Evolutionary conservation across 2,888 invertebrate species (phyloP), one percentile per base, ranked within the genome.

Genomic region (Anoplius nigerrimus): DNA sequence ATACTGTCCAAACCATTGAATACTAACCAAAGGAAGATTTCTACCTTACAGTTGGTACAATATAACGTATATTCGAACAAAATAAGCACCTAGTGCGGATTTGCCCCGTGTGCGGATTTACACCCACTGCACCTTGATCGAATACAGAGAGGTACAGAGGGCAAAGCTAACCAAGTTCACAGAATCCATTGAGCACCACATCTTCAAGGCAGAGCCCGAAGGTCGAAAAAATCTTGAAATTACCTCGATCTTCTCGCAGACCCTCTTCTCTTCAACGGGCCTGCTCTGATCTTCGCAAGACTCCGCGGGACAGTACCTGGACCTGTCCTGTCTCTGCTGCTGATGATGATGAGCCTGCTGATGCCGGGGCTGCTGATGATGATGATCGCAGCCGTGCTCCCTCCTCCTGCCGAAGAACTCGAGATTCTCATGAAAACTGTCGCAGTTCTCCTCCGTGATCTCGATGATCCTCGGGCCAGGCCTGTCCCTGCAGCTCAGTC

Each of bases 361-460:
- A 13, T 81, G 81, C 5, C 69, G n/a, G n/a, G n/a, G n/a, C n/a
- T n/a, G 2, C 11, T 20, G 48, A 52, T 22, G 46, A 0, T 74
- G 64, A 11, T 75, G 73, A 13, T 81, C 81, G 8, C 69, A 13
- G 0, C 73, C 56, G 21, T 62, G 78, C 61, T 85, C 84, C 27
- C 81, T 79, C 21, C 87, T 74, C n/a, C 84, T 75, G 0, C 80
- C 84, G 45, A 87, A 87, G 67, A 87, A 87, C 48, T 87, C 87
- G 0, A 87, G 68, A 55, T 87, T 87, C 69, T 87, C 87, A 34
- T 87, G 87, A 61, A 87, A 87, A 59, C 87, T 87, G 59, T 87
- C 87, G 60, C 87, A 87, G 24, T 88, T 87, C 57, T 88, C 86
- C 63, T 88, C 87, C 0, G 87, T 88, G 21, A 88, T 86, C 53